These are phyloP conservation scores for Myiozetetes cayanensis DNA, from an alignment of 2,113 vertebrate species.

Conservation along the genomic window DNA sequence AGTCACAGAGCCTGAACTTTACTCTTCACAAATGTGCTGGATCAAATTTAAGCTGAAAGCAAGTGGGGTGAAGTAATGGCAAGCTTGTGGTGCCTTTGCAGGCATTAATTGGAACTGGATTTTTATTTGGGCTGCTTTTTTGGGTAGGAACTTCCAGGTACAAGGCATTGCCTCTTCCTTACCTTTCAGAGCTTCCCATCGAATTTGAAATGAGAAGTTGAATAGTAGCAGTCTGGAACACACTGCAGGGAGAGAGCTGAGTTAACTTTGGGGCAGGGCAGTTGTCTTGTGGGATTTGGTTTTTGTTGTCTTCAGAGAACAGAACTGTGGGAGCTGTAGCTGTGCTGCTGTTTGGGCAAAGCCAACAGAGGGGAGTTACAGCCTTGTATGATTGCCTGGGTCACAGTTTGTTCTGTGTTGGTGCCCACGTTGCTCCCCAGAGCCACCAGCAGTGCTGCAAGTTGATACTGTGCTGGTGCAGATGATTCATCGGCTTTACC, in stretches of 20 bases:
- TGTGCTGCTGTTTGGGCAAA: neutral
- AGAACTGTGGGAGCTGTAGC: neutral
- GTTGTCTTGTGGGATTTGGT: neutral
- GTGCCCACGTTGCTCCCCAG: slow-evolving; percentile 70
- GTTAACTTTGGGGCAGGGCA: neutral
- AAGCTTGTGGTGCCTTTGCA: neutral
- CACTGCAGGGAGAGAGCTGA: neutral
- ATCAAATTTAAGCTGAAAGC: neutral
- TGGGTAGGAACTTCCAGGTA: neutral
- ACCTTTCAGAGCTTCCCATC: neutral
- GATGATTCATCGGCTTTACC: slow-evolving; percentile 46
- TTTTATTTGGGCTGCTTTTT: neutral
- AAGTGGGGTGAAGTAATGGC: neutral
- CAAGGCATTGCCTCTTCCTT: neutral
- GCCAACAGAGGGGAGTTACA: neutral
- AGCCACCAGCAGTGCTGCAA: slow-evolving; percentile 59
- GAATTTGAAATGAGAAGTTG: neutral
- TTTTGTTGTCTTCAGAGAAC: neutral
- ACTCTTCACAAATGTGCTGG: neutral
- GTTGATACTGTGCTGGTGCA: slow-evolving; percentile 37
- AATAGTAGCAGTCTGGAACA: neutral
- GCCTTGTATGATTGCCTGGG: neutral
- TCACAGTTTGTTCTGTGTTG: slow-evolving; percentile 50
- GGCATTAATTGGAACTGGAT: neutral
- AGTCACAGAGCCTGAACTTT: neutral